Base-by-base conservation (phyloP, 1,140 invertebrate species). In the Goniozus legneri region DNA sequence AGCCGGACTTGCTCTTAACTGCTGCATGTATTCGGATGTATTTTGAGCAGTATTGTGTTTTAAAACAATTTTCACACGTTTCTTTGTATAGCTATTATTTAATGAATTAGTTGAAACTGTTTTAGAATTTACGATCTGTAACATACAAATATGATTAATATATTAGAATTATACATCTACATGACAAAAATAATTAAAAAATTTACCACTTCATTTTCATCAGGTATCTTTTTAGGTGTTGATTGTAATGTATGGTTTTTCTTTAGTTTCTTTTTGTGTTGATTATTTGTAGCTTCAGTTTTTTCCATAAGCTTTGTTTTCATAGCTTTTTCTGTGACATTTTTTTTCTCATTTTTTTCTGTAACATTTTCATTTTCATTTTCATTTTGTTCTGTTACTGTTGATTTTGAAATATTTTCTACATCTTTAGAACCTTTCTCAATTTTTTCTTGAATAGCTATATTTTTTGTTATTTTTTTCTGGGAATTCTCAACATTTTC, bases 1-100 rank as follows among this genome's bases (percentile, higher is more conserved):
- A n/a, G 75, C 80, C 0, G 88, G 87, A 38, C 84, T 88, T 47
- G 80, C 77, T 46, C 77, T 73, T 2, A 91, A 68, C 60, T 85
- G 83, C 15, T 79, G 76, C 24, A 83, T 77, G 60, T 89, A 89
- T 47, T 90, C 86, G 1, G 81, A 78, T 1, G 83, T 79, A 15
- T 79, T 79, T 57, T 88, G 86, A 24, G 79, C 77, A 13, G 78
- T 80, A 58, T 89, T 88, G 21, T 80, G 76, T 37, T 84, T 80
- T 0, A 85, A 64, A 16, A 80, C 77, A 39, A 88, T 87, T 65
- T 84, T 83, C 0, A 88, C 85, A 3, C 69, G 67, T 46, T 79
- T 79, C 33, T 78, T 76, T 3, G 52, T 38, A 27, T 45, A 52
- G 1, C 54, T 13, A 18, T 39, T 34, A 37, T 13, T 33, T 21